phyloP scores from a whole-genome alignment of 2,888 invertebrate genomes.

The Nasonovia ribisnigri region DNA sequence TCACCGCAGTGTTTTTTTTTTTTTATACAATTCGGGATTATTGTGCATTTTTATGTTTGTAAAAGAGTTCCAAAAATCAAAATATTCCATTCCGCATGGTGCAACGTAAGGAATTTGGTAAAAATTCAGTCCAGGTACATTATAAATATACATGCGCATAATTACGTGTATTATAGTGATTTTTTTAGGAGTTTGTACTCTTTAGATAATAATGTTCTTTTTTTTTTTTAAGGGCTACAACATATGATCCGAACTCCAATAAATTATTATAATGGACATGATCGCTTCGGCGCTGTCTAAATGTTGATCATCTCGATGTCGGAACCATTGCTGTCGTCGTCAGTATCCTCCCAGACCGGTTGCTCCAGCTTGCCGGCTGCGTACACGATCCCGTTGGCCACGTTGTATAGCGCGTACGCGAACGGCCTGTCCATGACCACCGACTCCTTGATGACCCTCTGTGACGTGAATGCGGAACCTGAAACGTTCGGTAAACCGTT shows the following conservation, averaged over 20 bases:
- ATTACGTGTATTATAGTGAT: not conserved
- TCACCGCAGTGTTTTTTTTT: no score
- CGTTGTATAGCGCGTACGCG: conserved; percentile 68
- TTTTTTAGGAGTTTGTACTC: not conserved
- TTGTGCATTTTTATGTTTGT: no score
- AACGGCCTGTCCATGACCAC: conserved; percentile 69
- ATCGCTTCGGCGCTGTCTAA: not conserved
- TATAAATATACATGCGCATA: not conserved
- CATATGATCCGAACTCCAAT: not conserved
- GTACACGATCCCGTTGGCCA: conserved; percentile 65
- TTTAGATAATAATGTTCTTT: not conserved
- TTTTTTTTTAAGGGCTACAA: not conserved
- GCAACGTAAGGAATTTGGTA: not conserved
- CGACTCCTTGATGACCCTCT: conserved; percentile 66
- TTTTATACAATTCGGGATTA: no score
- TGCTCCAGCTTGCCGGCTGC: conserved; percentile 56
- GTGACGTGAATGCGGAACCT: conserved; percentile 66
- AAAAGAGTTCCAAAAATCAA: no score
- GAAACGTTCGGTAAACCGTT: conserved; percentile 35
- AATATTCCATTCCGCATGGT: no score
- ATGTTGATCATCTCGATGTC: not conserved
- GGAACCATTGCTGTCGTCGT: not conserved
- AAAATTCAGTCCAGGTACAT: not conserved
- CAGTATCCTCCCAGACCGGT: conserved; percentile 6
- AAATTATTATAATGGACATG: not conserved